Base-by-base conservation (phyloP, 2,113 vertebrate genomes). In the Neotragus pygmaeus region DNA sequence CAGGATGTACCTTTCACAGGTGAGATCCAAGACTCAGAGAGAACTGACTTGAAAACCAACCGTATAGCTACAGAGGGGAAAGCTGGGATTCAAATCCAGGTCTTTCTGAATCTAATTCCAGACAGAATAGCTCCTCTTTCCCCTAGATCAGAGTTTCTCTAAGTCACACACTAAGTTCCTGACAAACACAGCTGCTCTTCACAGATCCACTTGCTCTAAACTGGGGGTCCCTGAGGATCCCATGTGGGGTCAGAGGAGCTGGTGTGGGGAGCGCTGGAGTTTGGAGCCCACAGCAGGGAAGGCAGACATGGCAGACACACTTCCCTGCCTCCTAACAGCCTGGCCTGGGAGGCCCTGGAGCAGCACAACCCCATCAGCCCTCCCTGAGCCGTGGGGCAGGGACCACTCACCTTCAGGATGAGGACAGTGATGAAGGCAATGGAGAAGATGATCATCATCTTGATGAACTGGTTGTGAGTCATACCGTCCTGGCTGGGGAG, bases 341-440 rank as follows among this genome's bases (percentile, higher is more conserved):
- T 6, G 3, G 27, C 11, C 0, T 13, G 3, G 15, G 14, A 9
- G 49, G 33, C 16, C 16, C 51, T 12, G 28, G 45, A 9, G 27
- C 9, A 15, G 3, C 13, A 13, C 2, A 0, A 49, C 36, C 57
- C 7, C 60, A 1, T 13, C 5, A 4, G 13, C 10, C 9, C 81
- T 66, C 39, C 53, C 57, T 6, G 92, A 75, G 80, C 62, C 15
- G 0, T 0, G 3, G 13, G 10, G 3, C 6, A 1, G 4, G 23
- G 3, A 4, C 28, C 57, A 9, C 86, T 96, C 98, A 99, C 99
- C 99, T 99, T 99, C 81, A 99, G 97, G 66, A 99, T 33, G 30
- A 99, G 98, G 89, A 99, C 98, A 0, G 97, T 96, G 39, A 98
- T 2, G 53, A 99, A 99, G 0, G 98, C 98, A 0, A 99, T 4